Conservation (phyloP, 2,888 invertebrate genomes). For the Eupithecia subfuscata region DNA sequence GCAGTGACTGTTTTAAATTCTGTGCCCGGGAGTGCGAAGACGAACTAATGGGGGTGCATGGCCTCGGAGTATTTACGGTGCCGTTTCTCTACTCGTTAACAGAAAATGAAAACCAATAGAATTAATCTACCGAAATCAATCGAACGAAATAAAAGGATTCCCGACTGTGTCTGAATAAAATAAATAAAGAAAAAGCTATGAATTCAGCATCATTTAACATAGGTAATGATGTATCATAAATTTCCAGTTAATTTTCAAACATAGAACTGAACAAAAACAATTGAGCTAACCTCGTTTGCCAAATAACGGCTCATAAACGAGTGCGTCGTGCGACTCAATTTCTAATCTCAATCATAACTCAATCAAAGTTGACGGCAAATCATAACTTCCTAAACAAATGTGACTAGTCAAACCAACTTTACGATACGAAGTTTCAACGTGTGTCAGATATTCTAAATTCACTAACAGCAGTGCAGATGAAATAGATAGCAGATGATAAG, state of each 20-base stretch:
- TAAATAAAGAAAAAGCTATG: not conserved
- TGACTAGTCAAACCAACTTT: not conserved
- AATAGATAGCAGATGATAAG: conserved; percentile 48
- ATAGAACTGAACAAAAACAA: not conserved
- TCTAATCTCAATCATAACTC: not conserved
- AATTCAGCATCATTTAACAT: not conserved
- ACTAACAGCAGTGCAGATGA: conserved; percentile 43
- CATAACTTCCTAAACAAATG: conserved; percentile 1
- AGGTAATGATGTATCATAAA: not conserved
- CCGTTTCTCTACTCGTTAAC: conserved; percentile 1
- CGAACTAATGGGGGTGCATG: conserved; percentile 30
- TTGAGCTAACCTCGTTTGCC: not conserved
- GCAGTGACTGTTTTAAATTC: conserved; percentile 25
- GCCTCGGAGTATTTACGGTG: conserved; percentile 29
- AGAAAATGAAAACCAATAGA: conserved; percentile 8
- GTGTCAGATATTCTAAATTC: conserved; percentile 4
- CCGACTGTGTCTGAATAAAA: not conserved
- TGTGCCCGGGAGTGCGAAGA: conserved; percentile 27
- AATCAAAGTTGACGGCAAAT: conserved; percentile 10
- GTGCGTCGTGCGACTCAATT: not conserved
- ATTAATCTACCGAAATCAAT: not conserved
- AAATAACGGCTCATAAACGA: not conserved
- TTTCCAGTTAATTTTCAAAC: not conserved
- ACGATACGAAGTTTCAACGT: not conserved
- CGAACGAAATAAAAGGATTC: not conserved